phyloP scores from a whole-genome alignment of 2,113 vertebrate species.

The Micronycteris hirsuta region DNA sequence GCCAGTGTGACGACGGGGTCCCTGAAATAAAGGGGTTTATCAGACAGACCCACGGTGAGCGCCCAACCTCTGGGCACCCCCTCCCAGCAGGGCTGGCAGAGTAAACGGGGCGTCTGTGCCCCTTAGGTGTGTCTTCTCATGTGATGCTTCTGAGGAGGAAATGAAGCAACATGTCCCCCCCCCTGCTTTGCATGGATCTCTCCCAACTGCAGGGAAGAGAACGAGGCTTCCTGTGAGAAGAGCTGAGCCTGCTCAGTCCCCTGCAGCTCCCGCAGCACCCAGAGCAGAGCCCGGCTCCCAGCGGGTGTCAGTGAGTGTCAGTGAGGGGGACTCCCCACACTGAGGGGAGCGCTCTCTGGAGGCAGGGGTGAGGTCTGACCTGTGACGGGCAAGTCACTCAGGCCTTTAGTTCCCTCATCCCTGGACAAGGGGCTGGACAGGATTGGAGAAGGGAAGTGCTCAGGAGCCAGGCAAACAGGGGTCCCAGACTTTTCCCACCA shows the following conservation, averaged over 20 bases:
- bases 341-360: no score
- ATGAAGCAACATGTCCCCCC: neutral
- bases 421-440: neutral
- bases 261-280: neutral
- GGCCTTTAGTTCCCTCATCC: neutral
- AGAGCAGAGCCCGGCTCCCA: no score
- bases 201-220: neutral
- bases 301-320: no score
- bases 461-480: rapidly evolving
- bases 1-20: no score
- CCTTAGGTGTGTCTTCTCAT: neutral
- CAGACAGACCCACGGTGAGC: no score
- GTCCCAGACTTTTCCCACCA: neutral
- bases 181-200: rapidly evolving
- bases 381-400: neutral
- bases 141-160: neutral
- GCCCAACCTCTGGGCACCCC: neutral
- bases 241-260: no score
- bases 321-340: no score
- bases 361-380: neutral
- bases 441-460: no score
- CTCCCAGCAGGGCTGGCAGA: rapidly evolving
- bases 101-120: no score
- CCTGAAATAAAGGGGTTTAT: no score
- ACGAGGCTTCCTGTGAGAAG: no score